Evolutionary conservation across 2,113 vertebrate species (phyloP), one percentile per base, ranked within the genome.

Genomic region (Tauraco erythrolophus): DNA sequence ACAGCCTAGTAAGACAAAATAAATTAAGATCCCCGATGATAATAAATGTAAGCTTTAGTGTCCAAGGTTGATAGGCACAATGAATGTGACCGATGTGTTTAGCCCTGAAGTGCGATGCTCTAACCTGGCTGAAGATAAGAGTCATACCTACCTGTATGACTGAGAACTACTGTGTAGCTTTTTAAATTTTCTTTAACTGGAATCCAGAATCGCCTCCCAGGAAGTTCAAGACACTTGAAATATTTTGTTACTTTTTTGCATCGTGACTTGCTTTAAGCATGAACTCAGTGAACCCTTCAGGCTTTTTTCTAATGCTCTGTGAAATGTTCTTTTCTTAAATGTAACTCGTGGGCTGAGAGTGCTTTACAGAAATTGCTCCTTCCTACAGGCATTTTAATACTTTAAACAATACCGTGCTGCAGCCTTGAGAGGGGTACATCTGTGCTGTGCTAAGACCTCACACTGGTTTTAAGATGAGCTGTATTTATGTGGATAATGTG

Each of bases 341-440:
- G 35, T 68, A 64, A 72, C 61, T 88, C 2, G 91, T 97, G 95
- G 95, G 96, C 81, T 88, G 92, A 85, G 57, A 91, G 37, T 69
- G 31, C 84, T 88, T 82, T 82, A 56, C 50, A 87, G 74, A 96
- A 94, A 89, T 96, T 95, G 74, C 58, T 97, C n/a, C 93, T 94
- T 94, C 94, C 96, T 91, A 87, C 94, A 62, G 75, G 58, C 70
- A 72, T 89, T 96, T 95, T 94, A 94, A 82, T 95, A 61, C 76
- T 58, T 95, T 33, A 94, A 95, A 94, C 91, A 92, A 79, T 95
- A 76, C 81, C 60, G 76, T 58, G 64, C 72, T 89, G 77, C 45
- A 92, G 77, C 35, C n/a, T 84, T 84, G 85, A 71, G 72, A 81
- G 76, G 11, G 48, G 56, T 94, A 28, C 27, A 66, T 78, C 48